Evolutionary conservation across 1,140 invertebrate genomes (phyloP), one percentile per base, ranked within the genome.

Genomic region (Lucilia sericata): DNA sequence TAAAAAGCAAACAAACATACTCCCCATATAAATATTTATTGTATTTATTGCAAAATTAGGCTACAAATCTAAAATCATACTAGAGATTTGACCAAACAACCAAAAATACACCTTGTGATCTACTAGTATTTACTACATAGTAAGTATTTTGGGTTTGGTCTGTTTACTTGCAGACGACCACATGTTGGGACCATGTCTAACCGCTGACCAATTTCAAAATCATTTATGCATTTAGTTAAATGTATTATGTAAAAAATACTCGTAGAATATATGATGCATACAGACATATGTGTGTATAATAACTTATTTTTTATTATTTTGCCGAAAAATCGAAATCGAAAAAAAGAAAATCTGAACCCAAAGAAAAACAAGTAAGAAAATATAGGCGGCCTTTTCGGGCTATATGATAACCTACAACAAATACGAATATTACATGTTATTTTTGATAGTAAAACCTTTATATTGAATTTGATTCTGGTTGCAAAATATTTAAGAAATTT

Each of bases 171-270:
- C 76, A 80, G 76, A 80, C 76, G 76, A 80, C 76, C 76, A 80
- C 76, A 80, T 80, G 76, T 80, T 80, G 76, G 76, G 76, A 80
- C 76, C 76, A 80, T 80, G 76, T 80, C 76, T 25, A 80, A 80
- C 76, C 21, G 76, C 76, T 49, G 76, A 80, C 76, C 76, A 80
- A 80, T 80, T 80, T 80, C 76, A 49, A 80, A 80, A 80, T 80
- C 76, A 80, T 80, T 80, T 80, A 49, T 80, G 76, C 76, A 80
- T 80, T 80, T 80, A 80, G 76, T 80, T 49, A 49, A 80, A 80
- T n/a, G 42, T 80, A 80, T 80, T 80, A 80, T 80, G 76, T 42
- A 80, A 80, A 78, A 80, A 21, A 70, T 21, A 70, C 1, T 21
- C 8, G 36, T 8, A 36, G 14, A 14, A 30, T 7, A 36, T 17